phyloP scores from a whole-genome alignment of 30 jellyfish, hydroid and myxozoan species.

The Nemopilema nomurai region DNA sequence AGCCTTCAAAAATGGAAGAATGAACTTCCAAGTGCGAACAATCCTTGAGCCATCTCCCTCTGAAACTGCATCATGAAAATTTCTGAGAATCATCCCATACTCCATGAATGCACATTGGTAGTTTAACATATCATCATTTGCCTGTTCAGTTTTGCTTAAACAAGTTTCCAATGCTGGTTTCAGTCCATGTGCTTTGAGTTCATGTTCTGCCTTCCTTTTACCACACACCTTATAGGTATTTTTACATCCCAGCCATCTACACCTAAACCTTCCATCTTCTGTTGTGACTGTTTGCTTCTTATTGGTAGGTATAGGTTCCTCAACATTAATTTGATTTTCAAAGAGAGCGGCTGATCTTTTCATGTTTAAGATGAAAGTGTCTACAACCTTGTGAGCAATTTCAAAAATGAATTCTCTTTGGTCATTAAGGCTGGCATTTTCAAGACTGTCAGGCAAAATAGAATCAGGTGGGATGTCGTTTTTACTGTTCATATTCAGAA shows the following conservation, averaged over 20 bases:
- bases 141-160: background rate
- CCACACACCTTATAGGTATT: no score
- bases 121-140: conserved; percentile 46
- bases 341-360: conserved; percentile 8
- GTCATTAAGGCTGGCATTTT: conserved; percentile 6
- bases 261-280: conserved; percentile 3
- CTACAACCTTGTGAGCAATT: conserved; percentile 12
- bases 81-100: conserved; percentile 15
- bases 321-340: background rate
- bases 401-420: conserved; percentile 9
- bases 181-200: no score
- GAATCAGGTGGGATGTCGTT: conserved; percentile 22
- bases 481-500: background rate
- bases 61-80: conserved; percentile 37
- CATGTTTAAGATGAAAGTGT: conserved; percentile 1
- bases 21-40: conserved; percentile 55
- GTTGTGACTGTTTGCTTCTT: conserved; percentile 1
- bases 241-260: background rate
- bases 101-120: conserved; percentile 33
- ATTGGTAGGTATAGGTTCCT: background rate
- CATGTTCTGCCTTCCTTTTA: no score
- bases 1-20: conserved; percentile 37
- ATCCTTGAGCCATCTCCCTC: conserved; percentile 50
- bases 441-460: background rate
- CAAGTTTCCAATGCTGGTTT: conserved; percentile 47